Base-by-base conservation (phyloP, 2,888 invertebrate species). In the Drosophila lutescens region DNA sequence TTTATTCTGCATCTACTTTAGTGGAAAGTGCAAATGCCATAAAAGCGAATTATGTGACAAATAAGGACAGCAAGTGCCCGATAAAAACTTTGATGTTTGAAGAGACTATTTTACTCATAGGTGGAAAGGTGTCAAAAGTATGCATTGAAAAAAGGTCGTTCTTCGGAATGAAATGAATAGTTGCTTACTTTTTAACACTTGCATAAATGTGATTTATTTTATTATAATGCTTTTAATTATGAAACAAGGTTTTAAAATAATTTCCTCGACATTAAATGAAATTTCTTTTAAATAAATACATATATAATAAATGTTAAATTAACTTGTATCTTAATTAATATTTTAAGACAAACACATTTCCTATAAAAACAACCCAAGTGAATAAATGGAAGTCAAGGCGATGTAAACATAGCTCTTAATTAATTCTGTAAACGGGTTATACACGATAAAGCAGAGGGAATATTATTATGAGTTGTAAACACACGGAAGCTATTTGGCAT, bases 41-140 rank as follows among this genome's bases (percentile, higher is more conserved):
- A 76, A 70, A 74, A 70, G 55, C 59, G 57, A 72, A 76, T 74
- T 80, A 78, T 81, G 60, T 75, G 84, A 57, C 78, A 80, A 77
- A 77, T 80, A 70, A 72, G 36, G 17, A 49, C 17, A 13, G 32
- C 20, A 47, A 47, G n/a, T 17, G 15, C 5, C 12, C 47, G 1
- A 17, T 47, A 30, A 47, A 30, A n/a, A 15, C 6, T 15, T 15
- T 47, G 30, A 32, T 12, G 15, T 12, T 17, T 17, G 2, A 9
- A 10, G 10, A 15, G 15, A 8, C 15, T 40, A 40, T 40, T 4
- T 23, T 23, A 23, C 23, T 23, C 0, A 4, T 23, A 20, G 20
- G 20, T 23, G 23, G 26, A 26, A 5, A 26, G 26, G 26, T 26
- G 26, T 26, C 26, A 26, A 26, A 6, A 26, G 26, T 26, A 26